phyloP scores from a whole-genome alignment of 2,888 invertebrate species.

The Andrena praecox region DNA sequence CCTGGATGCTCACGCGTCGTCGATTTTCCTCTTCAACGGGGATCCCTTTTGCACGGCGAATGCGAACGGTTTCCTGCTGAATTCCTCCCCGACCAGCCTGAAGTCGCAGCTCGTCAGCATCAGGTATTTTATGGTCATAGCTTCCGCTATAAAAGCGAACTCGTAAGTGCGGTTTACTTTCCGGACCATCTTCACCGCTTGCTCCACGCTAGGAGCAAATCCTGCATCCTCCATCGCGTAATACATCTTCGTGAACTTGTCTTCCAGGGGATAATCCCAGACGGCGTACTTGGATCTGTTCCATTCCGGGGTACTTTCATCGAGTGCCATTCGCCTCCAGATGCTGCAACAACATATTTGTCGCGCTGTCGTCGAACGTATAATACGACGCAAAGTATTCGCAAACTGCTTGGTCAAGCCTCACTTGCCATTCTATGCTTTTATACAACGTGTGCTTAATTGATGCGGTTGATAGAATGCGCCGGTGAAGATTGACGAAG shows the following conservation, averaged over 20 bases:
- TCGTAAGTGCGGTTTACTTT: conserved; percentile 91
- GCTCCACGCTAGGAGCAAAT: conserved; percentile 91
- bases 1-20: conserved; percentile 91
- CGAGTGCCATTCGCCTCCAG: conserved; percentile 98
- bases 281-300: conserved; percentile 96
- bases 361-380: neutral
- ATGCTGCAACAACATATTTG: conserved; percentile 84
- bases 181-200: conserved; percentile 91
- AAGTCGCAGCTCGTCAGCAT: conserved; percentile 93
- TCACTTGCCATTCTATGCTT: neutral
- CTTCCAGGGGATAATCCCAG: conserved; percentile 98
- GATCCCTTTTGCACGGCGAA: conserved; percentile 97
- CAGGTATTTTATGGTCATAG: conserved; percentile 93
- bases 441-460: too few species aligned
- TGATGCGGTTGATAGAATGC: too few species aligned
- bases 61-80: conserved; percentile 97
- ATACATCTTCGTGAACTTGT: conserved; percentile 99
- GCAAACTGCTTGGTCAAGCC: neutral
- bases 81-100: conserved; percentile 96
- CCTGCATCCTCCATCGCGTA: conserved; percentile 94
- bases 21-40: conserved; percentile 94
- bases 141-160: conserved; percentile 96
- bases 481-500: too few species aligned
- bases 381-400: neutral
- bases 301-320: conserved; percentile 94